Percentiles rank a stretch among this genome's conserved stretches.
These are phyloP conservation scores for Neodon shergylaensis DNA, from an alignment of 2,113 vertebrate genomes.

Conservation along the genomic window DNA sequence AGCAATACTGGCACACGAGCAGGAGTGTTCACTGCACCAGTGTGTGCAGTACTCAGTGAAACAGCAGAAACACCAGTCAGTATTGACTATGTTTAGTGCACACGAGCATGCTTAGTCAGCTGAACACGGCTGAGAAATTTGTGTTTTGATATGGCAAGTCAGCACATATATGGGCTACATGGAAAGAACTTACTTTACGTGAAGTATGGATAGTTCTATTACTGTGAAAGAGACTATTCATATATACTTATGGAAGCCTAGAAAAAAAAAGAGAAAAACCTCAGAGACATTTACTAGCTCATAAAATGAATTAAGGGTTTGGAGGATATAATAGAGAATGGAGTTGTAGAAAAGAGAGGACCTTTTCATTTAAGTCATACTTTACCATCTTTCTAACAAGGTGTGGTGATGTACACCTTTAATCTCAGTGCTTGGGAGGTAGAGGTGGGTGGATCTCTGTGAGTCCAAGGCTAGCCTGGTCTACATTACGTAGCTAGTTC, in stretches of 20 bases:
- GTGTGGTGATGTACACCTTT: background rate
- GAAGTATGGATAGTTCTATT: slow-evolving; percentile 17
- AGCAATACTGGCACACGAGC: background rate
- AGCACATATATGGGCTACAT: background rate
- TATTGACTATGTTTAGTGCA: background rate
- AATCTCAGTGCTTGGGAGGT: background rate
- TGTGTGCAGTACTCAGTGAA: background rate
- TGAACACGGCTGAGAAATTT: background rate
- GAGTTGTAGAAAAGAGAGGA: slow-evolving; percentile 3
- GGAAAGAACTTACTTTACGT: no score
- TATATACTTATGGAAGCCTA: background rate
- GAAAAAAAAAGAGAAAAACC: background rate
- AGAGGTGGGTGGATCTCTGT: background rate
- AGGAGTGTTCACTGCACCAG: background rate
- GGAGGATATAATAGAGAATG: background rate
- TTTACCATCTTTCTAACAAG: background rate
- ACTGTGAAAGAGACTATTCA: slow-evolving; percentile 19
- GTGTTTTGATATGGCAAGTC: background rate
- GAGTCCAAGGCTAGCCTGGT: background rate
- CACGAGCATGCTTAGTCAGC: background rate
- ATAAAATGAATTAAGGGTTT: slow-evolving; percentile 23
- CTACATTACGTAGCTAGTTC: background rate
- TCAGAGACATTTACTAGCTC: background rate
- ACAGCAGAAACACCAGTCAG: background rate
- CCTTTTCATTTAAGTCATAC: slow-evolving; percentile 7